Base-by-base conservation (phyloP, 2,797 vertebrate species). In the Psittacula derbiana region DNA sequence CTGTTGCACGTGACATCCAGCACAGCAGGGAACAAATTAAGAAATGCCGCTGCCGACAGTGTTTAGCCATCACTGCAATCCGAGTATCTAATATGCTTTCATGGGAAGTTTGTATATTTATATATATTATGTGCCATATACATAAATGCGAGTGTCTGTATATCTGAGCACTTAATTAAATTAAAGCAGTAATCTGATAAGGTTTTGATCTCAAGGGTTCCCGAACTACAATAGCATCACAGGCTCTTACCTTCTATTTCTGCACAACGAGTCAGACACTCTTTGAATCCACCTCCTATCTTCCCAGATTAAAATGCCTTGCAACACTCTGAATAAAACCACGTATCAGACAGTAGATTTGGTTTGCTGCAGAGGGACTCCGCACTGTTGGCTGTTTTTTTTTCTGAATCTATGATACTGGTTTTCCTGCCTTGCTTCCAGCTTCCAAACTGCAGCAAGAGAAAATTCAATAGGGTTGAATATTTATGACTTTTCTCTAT, bases 401-500 rank as follows among this genome's bases (percentile, higher is more conserved):
- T 92, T 79, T 12, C 36, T 82, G 27, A 62, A 14, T 67, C 53
- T 49, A 2, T 58, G 66, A 33, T 73, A 33, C 41, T 73, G 27
- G 20, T 70, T 90, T 93, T 90, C 27, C 67, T 90, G 20, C 62
- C 47, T 89, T 0, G 0, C 41, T 91, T 92, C 74, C 86, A 79
- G 52, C 40, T 92, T 88, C 69, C 71, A 87, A 53, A 65, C 19
- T 87, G 81, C 71, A 74, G 24, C 28, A 92, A 44, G 60, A 82
- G 33, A 92, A 95, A 92, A 87, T 74, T 83, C 55, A 40, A 20
- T 67, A 67, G 49, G 28, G 28, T 49, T 89, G 53, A 79, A 81
- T 95, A 85, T 90, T 93, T 95, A 89, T 87, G 64, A 44, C 33
- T 89, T 93, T 75, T 66, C 64, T 87, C 4, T 76, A 46, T 61